phyloP scores from a whole-genome alignment of 2,113 vertebrate species.

The Urocynchramus pylzowi region DNA sequence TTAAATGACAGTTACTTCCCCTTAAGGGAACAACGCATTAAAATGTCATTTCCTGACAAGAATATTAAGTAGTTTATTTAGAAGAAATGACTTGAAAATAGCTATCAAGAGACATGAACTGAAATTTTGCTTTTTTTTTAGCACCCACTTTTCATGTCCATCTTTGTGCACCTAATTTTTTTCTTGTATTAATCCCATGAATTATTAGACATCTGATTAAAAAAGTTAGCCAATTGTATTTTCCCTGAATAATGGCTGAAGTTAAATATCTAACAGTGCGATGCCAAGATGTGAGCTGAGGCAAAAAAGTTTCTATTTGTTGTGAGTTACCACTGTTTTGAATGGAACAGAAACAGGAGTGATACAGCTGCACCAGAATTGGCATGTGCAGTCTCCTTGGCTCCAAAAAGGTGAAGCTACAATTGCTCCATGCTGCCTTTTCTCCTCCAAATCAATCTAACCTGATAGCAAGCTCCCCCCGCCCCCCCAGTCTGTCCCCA shows the following conservation, averaged over 20 bases:
- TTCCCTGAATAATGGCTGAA: constrained; percentile 83
- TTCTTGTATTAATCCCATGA: constrained; percentile 63
- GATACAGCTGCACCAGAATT: constrained; percentile 71
- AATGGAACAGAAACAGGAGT: constrained; percentile 77
- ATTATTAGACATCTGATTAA: constrained; percentile 62
- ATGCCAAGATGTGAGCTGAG: constrained; percentile 83
- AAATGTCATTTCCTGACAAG: constrained; percentile 68
- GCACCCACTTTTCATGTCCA: constrained; percentile 76
- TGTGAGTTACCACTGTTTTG: constrained; percentile 63
- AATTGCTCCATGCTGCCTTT: constrained; percentile 77
- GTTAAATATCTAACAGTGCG: constrained; percentile 84
- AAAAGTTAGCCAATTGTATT: constrained; percentile 76
- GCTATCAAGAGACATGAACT: constrained; percentile 72
- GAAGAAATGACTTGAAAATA: constrained; percentile 74
- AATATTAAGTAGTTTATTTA: constrained; percentile 71
- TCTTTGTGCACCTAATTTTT: constrained; percentile 73
- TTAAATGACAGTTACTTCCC: constrained; percentile 67
- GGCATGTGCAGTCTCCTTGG: constrained; percentile 76
- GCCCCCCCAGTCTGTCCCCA: constrained; percentile 30
- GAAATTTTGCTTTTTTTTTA: constrained; percentile 72
- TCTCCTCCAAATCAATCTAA: constrained; percentile 68
- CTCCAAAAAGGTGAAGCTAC: constrained; percentile 72
- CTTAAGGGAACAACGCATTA: constrained; percentile 71
- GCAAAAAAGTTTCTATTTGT: constrained; percentile 75
- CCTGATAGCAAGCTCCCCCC: constrained; percentile 66